phyloP scores from a whole-genome alignment of 2,797 vertebrate species.

The Catostomus latipinnis region DNA sequence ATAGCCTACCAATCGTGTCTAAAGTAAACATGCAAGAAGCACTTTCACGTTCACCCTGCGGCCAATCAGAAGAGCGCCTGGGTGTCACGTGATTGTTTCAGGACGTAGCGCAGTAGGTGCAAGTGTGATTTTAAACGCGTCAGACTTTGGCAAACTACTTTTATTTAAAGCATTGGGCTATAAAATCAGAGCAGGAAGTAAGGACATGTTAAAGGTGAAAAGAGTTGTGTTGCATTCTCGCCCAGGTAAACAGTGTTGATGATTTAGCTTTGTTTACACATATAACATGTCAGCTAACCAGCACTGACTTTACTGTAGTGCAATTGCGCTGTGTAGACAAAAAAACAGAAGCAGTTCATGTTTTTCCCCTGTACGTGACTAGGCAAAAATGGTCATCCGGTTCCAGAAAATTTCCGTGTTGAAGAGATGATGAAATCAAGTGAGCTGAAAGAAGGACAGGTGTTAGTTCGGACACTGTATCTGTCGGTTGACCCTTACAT shows the following conservation, averaged over 20 bases:
- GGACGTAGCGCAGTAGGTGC: not conserved
- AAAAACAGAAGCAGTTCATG: no score
- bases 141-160: not conserved
- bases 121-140: not conserved
- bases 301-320: not conserved
- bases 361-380: not conserved
- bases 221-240: slow-evolving; percentile 75
- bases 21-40: slow-evolving; percentile 23
- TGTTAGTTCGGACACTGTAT: slow-evolving; percentile 85
- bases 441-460: slow-evolving; percentile 80
- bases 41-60: not conserved
- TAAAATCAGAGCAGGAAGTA: not conserved
- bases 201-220: slow-evolving; percentile 65
- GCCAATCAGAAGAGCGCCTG: slow-evolving; percentile 32
- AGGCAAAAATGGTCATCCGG: slow-evolving; percentile 86
- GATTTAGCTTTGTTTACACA: not conserved
- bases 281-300: not conserved
- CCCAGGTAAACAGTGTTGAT: slow-evolving; percentile 69
- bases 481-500: slow-evolving; percentile 98
- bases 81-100: slow-evolving; percentile 28
- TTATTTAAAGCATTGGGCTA: not conserved
- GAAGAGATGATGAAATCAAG: slow-evolving; percentile 78
- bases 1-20: not conserved
- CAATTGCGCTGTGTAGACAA: not conserved
- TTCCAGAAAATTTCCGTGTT: slow-evolving; percentile 85